These are phyloP conservation scores for Pachydiplax longipennis DNA, from an alignment of 2,888 invertebrate species.

Conservation along the genomic window DNA sequence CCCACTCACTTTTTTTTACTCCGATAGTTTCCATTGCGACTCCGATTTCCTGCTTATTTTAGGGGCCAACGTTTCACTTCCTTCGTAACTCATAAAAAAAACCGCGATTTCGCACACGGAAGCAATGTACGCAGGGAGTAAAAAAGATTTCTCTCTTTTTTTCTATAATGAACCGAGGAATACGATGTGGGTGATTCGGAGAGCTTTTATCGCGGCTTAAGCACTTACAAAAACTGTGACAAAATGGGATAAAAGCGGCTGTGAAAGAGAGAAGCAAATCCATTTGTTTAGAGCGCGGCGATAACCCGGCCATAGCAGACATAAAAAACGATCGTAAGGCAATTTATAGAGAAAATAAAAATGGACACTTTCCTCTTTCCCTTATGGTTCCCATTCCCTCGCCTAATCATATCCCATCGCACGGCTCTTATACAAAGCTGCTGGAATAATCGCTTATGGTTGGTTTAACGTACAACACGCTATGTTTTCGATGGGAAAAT, in stretches of 20 bases:
- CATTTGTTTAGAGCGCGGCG: slow-evolving; percentile 37
- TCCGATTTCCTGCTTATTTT: not conserved
- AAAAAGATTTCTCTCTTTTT: not conserved
- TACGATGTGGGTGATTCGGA: slow-evolving; percentile 6
- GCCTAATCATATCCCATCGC: not conserved
- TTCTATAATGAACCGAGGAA: not conserved
- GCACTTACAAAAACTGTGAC: slow-evolving; percentile 20
- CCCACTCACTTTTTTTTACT: not conserved
- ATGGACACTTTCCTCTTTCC: not conserved
- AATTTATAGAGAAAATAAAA: slow-evolving; percentile 40
- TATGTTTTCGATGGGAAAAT: not conserved
- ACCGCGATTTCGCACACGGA: not conserved
- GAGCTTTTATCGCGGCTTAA: slow-evolving; percentile 34
- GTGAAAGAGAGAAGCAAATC: slow-evolving; percentile 19
- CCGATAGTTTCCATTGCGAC: not conserved
- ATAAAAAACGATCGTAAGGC: slow-evolving; percentile 43
- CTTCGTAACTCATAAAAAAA: slow-evolving; percentile 26
- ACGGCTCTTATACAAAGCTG: slow-evolving; percentile 10
- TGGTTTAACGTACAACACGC: slow-evolving; percentile 4
- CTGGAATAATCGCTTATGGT: not conserved
- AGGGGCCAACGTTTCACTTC: slow-evolving; percentile 31
- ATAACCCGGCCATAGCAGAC: slow-evolving; percentile 15
- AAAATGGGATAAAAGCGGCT: not conserved
- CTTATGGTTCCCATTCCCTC: not conserved
- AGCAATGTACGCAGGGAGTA: not conserved